A percentile compares a stretch with the other conserved stretches of the same genome.
These are phyloP conservation scores for Aptenodytes patagonicus DNA, from an alignment of 2,113 vertebrate species.

Conservation along the genomic window DNA sequence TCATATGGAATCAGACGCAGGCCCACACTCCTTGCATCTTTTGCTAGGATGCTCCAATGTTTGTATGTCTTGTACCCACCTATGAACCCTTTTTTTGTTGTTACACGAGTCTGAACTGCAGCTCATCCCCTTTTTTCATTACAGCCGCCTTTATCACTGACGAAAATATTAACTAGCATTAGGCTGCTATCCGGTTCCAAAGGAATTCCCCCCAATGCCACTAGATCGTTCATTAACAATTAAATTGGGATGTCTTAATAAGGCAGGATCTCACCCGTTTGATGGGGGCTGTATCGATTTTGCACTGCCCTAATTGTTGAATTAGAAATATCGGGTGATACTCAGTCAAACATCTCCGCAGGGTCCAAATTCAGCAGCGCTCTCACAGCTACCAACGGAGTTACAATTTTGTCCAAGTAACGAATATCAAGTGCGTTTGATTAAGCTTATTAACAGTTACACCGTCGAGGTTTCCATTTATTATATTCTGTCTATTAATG, in stretches of 20 bases:
- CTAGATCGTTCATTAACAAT: background rate
- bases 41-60: too few relatives aligned
- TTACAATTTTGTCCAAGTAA: background rate
- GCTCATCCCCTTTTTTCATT: background rate
- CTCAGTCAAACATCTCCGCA: background rate
- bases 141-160: background rate
- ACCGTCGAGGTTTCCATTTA: background rate
- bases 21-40: too few relatives aligned
- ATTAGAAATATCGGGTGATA: background rate
- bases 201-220: background rate
- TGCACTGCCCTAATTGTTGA: background rate
- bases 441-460: background rate
- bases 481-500: background rate
- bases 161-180: background rate
- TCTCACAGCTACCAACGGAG: background rate
- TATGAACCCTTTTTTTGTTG: background rate
- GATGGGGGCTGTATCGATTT: background rate
- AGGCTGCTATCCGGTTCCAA: background rate
- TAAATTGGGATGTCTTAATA: background rate
- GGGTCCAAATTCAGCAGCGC: background rate
- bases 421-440: background rate
- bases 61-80: background rate
- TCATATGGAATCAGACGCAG: too few relatives aligned
- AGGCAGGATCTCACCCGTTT: background rate
- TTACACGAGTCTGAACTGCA: background rate